A percentile compares a stretch with the other conserved stretches of the same genome.
These are phyloP conservation scores for Rhizomys pruinosus DNA, from an alignment of 2,113 vertebrate species.

Conservation along the genomic window DNA sequence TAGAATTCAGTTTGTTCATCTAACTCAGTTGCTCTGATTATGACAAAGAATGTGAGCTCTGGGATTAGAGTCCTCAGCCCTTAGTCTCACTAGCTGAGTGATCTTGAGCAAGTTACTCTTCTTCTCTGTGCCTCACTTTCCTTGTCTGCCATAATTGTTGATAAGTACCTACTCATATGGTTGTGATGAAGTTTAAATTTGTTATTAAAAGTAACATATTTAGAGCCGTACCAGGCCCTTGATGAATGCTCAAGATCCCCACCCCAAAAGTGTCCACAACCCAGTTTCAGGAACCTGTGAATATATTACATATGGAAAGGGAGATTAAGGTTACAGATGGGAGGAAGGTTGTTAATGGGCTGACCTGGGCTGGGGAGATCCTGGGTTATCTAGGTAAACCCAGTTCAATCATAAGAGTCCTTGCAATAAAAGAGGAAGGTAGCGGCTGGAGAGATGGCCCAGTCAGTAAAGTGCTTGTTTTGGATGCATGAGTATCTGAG, in stretches of 20 bases:
- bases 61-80: neutral
- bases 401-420: neutral
- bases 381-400: neutral
- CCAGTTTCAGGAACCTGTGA: neutral
- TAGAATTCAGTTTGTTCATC: neutral
- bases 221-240: neutral
- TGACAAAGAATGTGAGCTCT: neutral
- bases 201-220: neutral
- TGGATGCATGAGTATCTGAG: neutral
- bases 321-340: neutral
- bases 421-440: neutral
- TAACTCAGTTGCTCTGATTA: neutral
- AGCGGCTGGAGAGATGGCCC: neutral
- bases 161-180: neutral
- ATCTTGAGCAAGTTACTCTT: neutral
- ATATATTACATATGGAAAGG: too few relatives aligned
- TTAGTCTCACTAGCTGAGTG: neutral
- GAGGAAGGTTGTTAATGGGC: neutral
- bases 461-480: neutral
- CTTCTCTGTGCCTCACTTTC: neutral
- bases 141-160: neutral
- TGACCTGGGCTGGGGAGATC: neutral
- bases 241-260: neutral
- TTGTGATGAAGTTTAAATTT: neutral
- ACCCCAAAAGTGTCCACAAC: neutral